Evolutionary conservation across 1,140 invertebrate genomes (phyloP).

Genomic region (Nephila pilipes): DNA sequence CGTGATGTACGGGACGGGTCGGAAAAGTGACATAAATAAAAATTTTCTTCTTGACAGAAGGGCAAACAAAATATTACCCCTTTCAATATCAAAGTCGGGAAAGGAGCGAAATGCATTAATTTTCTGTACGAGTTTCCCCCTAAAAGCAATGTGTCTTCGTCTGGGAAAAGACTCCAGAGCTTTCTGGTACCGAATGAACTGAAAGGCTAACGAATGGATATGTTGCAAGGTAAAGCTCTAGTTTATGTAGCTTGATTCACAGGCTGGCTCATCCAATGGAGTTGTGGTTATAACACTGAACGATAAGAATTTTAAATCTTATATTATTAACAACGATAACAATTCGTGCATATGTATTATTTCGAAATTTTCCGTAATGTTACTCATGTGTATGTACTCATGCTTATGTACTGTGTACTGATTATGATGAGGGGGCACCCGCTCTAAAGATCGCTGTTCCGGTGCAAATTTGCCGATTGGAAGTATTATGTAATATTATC

Average conservation of each 20-base stretch:
- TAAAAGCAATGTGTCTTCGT: conserved; percentile 5
- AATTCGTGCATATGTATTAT: too few species aligned
- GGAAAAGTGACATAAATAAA: conserved; percentile 6
- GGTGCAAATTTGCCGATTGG: too few species aligned
- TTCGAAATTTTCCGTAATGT: too few species aligned
- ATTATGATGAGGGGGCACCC: too few species aligned
- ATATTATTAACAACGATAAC: too few species aligned
- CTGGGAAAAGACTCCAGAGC: not conserved
- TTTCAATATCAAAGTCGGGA: conserved; percentile 35
- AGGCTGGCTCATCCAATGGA: not conserved
- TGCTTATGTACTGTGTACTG: too few species aligned
- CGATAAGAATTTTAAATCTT: too few species aligned
- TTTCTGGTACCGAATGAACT: too few species aligned
- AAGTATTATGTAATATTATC: too few species aligned
- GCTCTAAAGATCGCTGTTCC: too few species aligned
- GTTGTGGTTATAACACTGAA: too few species aligned
- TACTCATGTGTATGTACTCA: too few species aligned
- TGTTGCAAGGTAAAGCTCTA: not conserved
- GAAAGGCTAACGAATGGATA: not conserved
- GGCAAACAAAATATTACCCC: conserved; percentile 49
- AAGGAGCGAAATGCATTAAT: not conserved
- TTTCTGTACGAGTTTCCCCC: conserved; percentile 20
- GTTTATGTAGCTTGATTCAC: not conserved
- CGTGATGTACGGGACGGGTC: not conserved
- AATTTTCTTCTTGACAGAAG: conserved; percentile 23